Evolutionary conservation across 1,140 invertebrate genomes (phyloP), one percentile per base, ranked within the genome.

Genomic region (Leguminivora glycinivorella): DNA sequence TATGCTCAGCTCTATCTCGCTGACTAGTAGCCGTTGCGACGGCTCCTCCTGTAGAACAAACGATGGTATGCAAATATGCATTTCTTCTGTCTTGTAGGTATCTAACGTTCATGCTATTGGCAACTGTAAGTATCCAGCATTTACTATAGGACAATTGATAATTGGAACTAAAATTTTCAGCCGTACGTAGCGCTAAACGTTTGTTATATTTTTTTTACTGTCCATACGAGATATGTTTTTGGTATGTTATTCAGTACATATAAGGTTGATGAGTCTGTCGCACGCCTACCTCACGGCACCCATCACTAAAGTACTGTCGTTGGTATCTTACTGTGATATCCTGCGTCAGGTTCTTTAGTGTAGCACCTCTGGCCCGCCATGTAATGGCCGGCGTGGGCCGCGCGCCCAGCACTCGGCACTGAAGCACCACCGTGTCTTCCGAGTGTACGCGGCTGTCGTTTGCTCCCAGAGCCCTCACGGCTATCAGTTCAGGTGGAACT

Each of bases 401-500:
- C 17, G 89, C 85, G 67, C 86, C 87, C 0, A 90, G 74, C 63
- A 87, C 88, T 12, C 86, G 77, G 67, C 89, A 91, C 74, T 87
- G 86, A 56, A 88, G 67, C 17, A 68, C 24, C 10, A 88, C 68
- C 4, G 74, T 68, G 19, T 82, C 78, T 2, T 80, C 85, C 1
- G 83, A 75, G 1, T 67, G 70, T 56, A 83, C 83, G 3, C 82
- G 80, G 1, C 79, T 83, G n/a, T 73, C 69, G 19, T 63, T 72
- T 60, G 73, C 63, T 9, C 75, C 71, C 14, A 70, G 34, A 40
- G 66, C 25, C 52, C 83, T 78, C 5, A 90, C 70, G 1, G 82
- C 74, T 26, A 90, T 81, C 72, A 89, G 70, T 58, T 84, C 82
- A 17, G 88, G 86, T 7, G 88, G 83, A 74, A 89, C 88, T 91